Evolutionary conservation across 37 sponge, comb jelly and placozoan genomes (phyloP), one percentile per base, ranked within the genome.

Genomic region (Cliona cf. orientalis): DNA sequence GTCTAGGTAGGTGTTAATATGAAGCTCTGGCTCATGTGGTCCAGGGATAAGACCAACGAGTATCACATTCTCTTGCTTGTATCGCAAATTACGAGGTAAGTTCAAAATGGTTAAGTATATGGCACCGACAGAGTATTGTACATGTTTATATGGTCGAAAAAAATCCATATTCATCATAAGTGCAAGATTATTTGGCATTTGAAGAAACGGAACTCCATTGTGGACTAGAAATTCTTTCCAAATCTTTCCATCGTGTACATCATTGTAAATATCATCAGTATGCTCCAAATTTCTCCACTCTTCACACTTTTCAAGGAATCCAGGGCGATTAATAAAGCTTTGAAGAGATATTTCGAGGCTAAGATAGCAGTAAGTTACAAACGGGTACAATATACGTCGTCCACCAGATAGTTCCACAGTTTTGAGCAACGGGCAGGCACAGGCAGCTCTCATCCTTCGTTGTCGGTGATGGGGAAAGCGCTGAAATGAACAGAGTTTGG

Each of bases 231-330:
- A 92, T 0, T 74, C 57, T 57, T 87, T 67, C 88, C 88, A 87
- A 22, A 92, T 40, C 44, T 49, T 78, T 23, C 88, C 89, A 87
- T 92, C 84, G 75, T 80, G 87, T 2, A 92, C 76, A 78, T 87
- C 92, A 25, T n/a, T 35, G 5, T 74, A 42, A 26, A 26, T 29
- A 63, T 40, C 41, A 41, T 58, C 42, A 41, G 53, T 25, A n/a
- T n/a, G n/a, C n/a, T n/a, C n/a, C n/a, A n/a, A n/a, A n/a, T n/a
- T n/a, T n/a, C 29, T 9, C 63, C 63, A 62, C 23, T 26, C 7
- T 22, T 62, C 63, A 62, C 63, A 62, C 29, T n/a, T n/a, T 19
- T 7, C 6, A 25, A n/a, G 23, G 23, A 62, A 62, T 9, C 6
- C 23, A 62, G 17, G 25, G 6, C 6, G 28, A 9, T 26, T 14